These are phyloP conservation scores for Hydractinia symbiolongicarpus DNA, from an alignment of 30 jellyfish, hydroid and myxozoan species.

Conservation along the genomic window DNA sequence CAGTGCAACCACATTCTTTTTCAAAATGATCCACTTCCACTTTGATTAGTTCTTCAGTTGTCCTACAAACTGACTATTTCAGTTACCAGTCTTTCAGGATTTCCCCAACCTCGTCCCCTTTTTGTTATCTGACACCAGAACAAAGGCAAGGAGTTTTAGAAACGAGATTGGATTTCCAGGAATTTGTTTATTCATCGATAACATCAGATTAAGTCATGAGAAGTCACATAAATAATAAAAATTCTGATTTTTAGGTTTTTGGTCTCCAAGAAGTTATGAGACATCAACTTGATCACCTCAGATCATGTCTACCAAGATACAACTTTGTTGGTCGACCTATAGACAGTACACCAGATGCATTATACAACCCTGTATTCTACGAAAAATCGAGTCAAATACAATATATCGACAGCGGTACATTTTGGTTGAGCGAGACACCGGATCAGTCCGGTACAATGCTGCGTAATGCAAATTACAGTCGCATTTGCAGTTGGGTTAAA, in stretches of 20 bases:
- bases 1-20: no score
- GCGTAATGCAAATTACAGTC: not conserved
- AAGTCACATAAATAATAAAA: no score
- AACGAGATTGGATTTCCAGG: no score
- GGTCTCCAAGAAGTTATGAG: slow-evolving; percentile 27
- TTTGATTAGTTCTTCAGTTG: no score
- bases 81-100: no score
- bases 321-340: slow-evolving; percentile 10
- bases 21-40: no score
- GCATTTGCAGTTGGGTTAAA: slow-evolving; percentile 19
- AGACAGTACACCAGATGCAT: not conserved
- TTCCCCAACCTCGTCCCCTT: no score
- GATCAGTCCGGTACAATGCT: not conserved
- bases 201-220: no score
- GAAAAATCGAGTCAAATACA: not conserved
- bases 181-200: no score
- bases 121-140: no score
- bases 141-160: no score
- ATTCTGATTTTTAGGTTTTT: slow-evolving; percentile 5
- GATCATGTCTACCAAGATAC: slow-evolving; percentile 10
- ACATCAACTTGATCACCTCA: slow-evolving; percentile 6
- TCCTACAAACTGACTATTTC: no score
- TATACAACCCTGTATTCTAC: slow-evolving; percentile 19
- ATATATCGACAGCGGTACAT: slow-evolving; percentile 14
- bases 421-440: slow-evolving; percentile 30